A percentile compares a stretch with the other conserved stretches of the same genome.
Conservation (phyloP, 2,113 vertebrate genomes). For the Tragelaphus scriptus region DNA sequence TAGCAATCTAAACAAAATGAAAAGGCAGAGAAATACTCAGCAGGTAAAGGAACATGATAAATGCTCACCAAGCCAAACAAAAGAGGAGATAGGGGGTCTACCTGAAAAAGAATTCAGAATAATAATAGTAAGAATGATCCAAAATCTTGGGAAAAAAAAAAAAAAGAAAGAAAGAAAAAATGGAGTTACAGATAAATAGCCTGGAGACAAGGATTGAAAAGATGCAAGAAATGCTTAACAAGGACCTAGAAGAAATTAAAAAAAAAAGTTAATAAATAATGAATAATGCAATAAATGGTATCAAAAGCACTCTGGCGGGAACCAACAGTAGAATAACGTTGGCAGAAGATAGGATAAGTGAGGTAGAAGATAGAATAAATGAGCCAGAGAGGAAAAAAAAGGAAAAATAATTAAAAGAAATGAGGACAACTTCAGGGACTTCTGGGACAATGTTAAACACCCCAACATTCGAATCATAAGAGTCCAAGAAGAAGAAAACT, state of each 20-base stretch:
- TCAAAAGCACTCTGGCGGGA: background rate
- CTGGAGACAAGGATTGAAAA: background rate
- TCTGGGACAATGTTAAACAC: background rate
- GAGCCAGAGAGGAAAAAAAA: background rate
- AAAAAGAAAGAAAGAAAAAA: background rate
- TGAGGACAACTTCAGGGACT: background rate
- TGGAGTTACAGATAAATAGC: background rate
- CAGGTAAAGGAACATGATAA: background rate
- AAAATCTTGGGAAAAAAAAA: background rate
- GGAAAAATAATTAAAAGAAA: background rate
- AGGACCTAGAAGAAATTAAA: background rate
- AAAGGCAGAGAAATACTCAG: background rate
- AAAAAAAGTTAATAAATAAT: background rate
- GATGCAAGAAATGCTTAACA: background rate
- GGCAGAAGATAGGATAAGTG: background rate
- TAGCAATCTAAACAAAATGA: background rate
- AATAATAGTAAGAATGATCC: background rate
- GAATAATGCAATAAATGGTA: background rate
- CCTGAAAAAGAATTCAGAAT: background rate
- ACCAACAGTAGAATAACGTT: background rate
- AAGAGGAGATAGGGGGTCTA: background rate
- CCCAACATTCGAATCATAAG: background rate
- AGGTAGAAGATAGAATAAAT: background rate
- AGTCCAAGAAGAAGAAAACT: background rate
- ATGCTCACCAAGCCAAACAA: background rate